phyloP scores from a whole-genome alignment of 2,113 vertebrate species.

The Cochlearius cochlearius region DNA sequence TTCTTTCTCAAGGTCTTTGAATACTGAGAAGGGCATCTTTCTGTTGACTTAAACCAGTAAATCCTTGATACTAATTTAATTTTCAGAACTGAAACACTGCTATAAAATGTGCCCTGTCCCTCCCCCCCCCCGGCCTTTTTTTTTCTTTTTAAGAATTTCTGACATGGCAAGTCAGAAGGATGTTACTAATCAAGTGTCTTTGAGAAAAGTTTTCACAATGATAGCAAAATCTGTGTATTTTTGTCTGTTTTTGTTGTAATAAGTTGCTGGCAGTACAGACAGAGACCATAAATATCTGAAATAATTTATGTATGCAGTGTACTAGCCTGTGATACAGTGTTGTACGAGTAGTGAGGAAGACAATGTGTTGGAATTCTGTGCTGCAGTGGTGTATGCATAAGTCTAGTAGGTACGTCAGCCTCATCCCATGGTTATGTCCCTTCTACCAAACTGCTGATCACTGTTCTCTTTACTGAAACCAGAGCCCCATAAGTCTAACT shows the following conservation, averaged over 20 bases:
- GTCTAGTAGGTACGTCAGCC: background rate
- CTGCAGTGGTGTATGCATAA: background rate
- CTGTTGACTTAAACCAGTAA: background rate
- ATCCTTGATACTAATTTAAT: background rate
- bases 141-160: background rate
- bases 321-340: background rate
- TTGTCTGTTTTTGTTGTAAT: background rate
- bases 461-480: background rate
- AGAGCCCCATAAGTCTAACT: background rate
- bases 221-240: background rate
- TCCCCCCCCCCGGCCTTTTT: rapidly evolving
- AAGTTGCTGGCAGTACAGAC: background rate
- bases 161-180: background rate
- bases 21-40: background rate
- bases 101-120: no score
- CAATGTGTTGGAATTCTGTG: background rate
- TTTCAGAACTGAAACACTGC: background rate
- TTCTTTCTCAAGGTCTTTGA: background rate
- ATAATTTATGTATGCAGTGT: background rate
- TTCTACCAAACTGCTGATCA: background rate
- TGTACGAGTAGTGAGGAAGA: background rate
- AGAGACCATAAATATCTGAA: background rate
- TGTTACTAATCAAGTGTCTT: background rate
- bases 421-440: no score
- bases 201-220: background rate